phyloP scores from a whole-genome alignment of 2,113 vertebrate genomes.

The Odobenus rosmarus region DNA sequence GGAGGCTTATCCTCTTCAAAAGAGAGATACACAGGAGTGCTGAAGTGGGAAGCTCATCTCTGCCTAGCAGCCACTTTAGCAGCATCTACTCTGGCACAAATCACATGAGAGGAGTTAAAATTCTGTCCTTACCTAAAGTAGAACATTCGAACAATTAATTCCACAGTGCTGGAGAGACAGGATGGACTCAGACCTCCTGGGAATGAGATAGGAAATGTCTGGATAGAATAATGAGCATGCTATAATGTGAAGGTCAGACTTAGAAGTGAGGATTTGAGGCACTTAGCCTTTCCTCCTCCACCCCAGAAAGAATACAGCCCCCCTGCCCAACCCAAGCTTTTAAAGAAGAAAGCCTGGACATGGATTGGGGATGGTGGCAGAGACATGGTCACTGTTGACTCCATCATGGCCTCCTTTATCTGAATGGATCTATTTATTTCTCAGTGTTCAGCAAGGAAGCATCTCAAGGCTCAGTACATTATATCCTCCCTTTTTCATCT shows the following conservation, averaged over 20 bases:
- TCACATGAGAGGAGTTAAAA: background rate
- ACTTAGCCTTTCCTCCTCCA: background rate
- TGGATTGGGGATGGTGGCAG: fast-evolving
- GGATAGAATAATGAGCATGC: background rate
- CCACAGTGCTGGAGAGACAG: background rate
- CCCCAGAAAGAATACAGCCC: background rate
- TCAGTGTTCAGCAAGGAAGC: background rate
- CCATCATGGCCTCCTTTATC: background rate
- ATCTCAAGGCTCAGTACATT: background rate
- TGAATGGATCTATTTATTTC: background rate
- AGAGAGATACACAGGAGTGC: background rate
- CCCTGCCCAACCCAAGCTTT: background rate
- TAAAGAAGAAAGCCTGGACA: background rate
- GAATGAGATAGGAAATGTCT: background rate
- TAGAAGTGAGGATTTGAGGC: background rate
- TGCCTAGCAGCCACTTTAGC: background rate
- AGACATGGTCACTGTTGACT: background rate
- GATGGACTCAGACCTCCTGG: background rate
- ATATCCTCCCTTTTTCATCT: background rate
- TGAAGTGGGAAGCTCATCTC: background rate
- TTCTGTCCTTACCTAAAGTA: background rate
- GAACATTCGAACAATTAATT: background rate
- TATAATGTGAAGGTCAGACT: background rate
- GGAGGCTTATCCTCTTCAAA: background rate
- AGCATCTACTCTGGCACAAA: background rate